Evolutionary conservation across 2,113 vertebrate genomes (phyloP), one percentile per base, ranked within the genome.

Genomic region (Dromaius novaehollandiae): DNA sequence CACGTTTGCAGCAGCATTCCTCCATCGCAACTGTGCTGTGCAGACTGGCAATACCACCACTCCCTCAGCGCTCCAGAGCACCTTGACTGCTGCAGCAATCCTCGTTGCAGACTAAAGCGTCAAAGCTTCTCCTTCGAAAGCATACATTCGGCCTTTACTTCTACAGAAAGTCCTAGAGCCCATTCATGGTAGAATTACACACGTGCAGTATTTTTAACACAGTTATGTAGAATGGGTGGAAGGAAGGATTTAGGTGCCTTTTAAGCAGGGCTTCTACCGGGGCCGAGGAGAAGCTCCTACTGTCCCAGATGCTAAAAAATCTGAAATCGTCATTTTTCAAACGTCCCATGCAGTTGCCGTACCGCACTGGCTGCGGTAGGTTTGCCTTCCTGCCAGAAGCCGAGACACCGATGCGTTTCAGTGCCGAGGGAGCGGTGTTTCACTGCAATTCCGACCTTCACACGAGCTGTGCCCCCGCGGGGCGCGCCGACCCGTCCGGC

Each of bases 151-250:
- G 30, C 65, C 30, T 11, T 46, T 22, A 0, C 8, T 53, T 40
- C 22, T 8, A 34, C 17, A 7, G 2, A 1, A 0, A 7, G 5
- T 22, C 21, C 42, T 42, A 38, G 51, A 68, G 38, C 3, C n/a
- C 5, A 2, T 2, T 1, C 7, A 3, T 1, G 7, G 7, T 28
- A 0, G 16, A 14, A 12, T 26, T 6, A 0, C 7, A 6, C 18
- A 22, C 4, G n/a, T 18, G 14, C 0, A 17, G 6, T 15, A 2
- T 5, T 60, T 48, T 5, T 17, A 3, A 26, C 1, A 6, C 25
- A 6, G 69, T 2, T 13, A 22, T 5, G 48, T 11, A 5, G 12
- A 56, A 24, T 0, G 8, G 28, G 18, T 0, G 6, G 21, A 42
- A 16, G n/a, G 14, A 36, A 34, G 48, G 34, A 30, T 6, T 1